A percentile compares a stretch with the other conserved stretches of the same genome.
phyloP scores from a whole-genome alignment of 2,113 vertebrate genomes.

The Prietella phreatophila region DNA sequence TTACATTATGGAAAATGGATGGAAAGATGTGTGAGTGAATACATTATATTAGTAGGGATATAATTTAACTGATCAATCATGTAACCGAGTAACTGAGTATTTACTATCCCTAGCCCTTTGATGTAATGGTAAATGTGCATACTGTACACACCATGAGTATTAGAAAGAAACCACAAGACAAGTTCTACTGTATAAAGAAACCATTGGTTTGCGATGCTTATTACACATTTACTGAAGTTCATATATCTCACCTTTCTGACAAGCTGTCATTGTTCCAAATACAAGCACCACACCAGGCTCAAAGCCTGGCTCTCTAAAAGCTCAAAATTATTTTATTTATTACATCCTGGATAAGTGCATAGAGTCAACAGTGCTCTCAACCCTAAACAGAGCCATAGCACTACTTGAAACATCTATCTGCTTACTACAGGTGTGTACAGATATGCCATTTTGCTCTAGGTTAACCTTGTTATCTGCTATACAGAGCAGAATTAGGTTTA shows the following conservation, averaged over 20 bases:
- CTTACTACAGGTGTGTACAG: slow-evolving; percentile 48
- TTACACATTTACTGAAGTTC: slow-evolving; percentile 17
- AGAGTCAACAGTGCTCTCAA: slow-evolving; percentile 39
- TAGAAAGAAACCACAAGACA: slow-evolving; percentile 1
- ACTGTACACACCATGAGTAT: slow-evolving; percentile 16
- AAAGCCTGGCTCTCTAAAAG: slow-evolving; percentile 4
- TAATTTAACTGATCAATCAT: neutral
- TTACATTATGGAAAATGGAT: neutral
- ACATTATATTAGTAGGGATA: no score
- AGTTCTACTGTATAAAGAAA: neutral
- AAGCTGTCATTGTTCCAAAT: slow-evolving; percentile 48
- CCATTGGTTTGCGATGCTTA: neutral
- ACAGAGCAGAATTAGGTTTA: slow-evolving; percentile 51
- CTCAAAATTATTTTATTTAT: slow-evolving; percentile 52
- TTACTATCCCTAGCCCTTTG: neutral
- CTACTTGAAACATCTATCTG: slow-evolving; percentile 44
- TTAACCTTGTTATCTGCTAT: slow-evolving; percentile 54
- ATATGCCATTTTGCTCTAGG: slow-evolving; percentile 54
- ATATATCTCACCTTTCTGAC: slow-evolving; percentile 44
- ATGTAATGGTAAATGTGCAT: neutral
- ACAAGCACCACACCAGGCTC: slow-evolving; percentile 29
- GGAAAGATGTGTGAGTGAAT: neutral
- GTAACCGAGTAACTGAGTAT: neutral
- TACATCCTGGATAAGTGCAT: slow-evolving; percentile 36
- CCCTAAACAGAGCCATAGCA: slow-evolving; percentile 45